Conservation (phyloP, 2,888 invertebrate species). For the Acanthosepion pharaonis region DNA sequence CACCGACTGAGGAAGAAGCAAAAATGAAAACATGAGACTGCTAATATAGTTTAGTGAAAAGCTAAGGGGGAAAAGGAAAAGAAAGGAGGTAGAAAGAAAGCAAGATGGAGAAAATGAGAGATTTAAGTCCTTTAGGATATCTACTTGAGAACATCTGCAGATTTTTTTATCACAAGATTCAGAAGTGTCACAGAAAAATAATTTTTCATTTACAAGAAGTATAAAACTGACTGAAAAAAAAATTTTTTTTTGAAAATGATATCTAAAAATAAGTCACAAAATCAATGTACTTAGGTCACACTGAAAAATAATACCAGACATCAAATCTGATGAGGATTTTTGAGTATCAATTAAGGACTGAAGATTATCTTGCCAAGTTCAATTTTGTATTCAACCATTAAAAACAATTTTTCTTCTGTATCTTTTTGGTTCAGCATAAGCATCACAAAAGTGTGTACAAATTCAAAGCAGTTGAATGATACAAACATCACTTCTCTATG, state of each 20-base stretch:
- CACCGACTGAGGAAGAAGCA: conserved; percentile 46
- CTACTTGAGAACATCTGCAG: not conserved
- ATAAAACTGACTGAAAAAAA: not conserved
- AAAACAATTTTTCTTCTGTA: too few species aligned
- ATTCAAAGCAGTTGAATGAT: not conserved
- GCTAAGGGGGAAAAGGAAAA: not conserved
- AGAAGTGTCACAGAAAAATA: not conserved
- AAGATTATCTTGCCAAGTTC: not conserved
- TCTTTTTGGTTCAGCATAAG: too few species aligned
- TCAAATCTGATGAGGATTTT: not conserved
- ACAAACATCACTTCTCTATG: not conserved
- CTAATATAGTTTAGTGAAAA: not conserved
- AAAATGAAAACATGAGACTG: conserved; percentile 43
- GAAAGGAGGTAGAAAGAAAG: not conserved
- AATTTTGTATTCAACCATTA: not conserved
- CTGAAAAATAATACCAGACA: too few species aligned
- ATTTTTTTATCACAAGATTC: not conserved
- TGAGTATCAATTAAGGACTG: not conserved
- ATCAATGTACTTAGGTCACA: too few species aligned
- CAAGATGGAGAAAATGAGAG: not conserved
- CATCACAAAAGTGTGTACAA: not conserved
- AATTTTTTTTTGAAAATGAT: not conserved
- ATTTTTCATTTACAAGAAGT: not conserved
- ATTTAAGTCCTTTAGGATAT: not conserved
- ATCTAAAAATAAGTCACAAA: not conserved